Evolutionary conservation across 2,888 invertebrate genomes (phyloP), one percentile per base, ranked within the genome.

Genomic region (Lymantria dispar): DNA sequence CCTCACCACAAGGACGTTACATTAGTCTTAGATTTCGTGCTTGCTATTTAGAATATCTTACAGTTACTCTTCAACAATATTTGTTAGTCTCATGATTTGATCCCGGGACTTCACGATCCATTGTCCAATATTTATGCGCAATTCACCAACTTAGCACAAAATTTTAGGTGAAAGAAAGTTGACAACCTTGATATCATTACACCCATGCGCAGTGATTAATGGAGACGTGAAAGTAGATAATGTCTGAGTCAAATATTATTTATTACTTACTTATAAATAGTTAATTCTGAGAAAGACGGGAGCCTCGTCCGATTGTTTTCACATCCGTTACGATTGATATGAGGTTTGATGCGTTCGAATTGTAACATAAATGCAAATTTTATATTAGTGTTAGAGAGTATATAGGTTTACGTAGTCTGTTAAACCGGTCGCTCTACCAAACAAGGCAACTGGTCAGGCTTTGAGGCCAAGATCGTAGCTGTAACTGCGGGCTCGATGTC

Each of bases 401-500:
- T 76, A 80, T 22, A 22, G 22, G 22, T 72, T 77, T 78, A 78
- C 2, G 14, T 14, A 40, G 38, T 79, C 73, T 60, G 69, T 70
- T 69, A 79, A 89, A 89, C 90, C 90, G 88, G 90, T 89, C 79
- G 75, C 29, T 43, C 70, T 68, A 60, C 80, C 88, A 83, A 87
- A 88, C 83, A 89, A 83, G 89, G 88, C 69, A 85, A 83, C 87
- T 82, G 85, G 81, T 83, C 79, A 72, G 73, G 72, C 77, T 83
- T 82, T 82, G 84, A 84, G 90, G 87, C 83, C 87, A 84, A 83
- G 79, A 79, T 74, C 78, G 77, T 71, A 70, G 68, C 63, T 65
- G 56, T 55, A 56, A 70, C 63, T 39, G 43, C 44, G 39, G 43
- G 13, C 31, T 70, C 67, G 73, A 69, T 58, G 61, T 22, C 39